Evolutionary conservation across 92 coral and sea anemone genomes (phyloP).

Genomic region (Desmophyllum pertusum): DNA sequence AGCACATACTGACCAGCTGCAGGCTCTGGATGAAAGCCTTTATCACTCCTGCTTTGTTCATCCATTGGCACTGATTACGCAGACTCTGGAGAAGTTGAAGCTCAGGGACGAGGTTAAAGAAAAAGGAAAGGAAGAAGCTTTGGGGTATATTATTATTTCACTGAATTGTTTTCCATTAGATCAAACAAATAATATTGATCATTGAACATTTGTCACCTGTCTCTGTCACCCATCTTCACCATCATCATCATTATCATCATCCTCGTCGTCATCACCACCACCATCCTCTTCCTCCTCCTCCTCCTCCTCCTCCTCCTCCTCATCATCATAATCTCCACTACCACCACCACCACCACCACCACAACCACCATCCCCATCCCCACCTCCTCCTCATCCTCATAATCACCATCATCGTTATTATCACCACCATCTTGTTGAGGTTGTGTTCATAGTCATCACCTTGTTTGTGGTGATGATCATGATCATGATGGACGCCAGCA

Average conservation of each 20-base stretch:
- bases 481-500: not conserved
- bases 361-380: not conserved
- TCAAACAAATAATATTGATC: too few relatives aligned
- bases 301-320: not conserved
- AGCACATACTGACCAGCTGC: conserved; percentile 32
- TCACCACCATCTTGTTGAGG: not conserved
- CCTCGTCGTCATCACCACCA: not conserved
- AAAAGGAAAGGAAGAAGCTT: conserved; percentile 31
- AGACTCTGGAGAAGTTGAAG: conserved; percentile 65
- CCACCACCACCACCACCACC: not conserved
- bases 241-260: not conserved
- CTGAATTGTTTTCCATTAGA: not conserved
- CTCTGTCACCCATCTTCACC: not conserved
- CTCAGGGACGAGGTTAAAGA: conserved; percentile 66
- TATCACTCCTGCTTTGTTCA: conserved; percentile 77
- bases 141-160: not conserved
- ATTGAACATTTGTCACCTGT: too few relatives aligned
- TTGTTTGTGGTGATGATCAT: not conserved
- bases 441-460: not conserved
- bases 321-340: not conserved
- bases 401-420: not conserved
- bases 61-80: conserved; percentile 59
- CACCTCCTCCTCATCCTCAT: not conserved
- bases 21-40: conserved; percentile 50
- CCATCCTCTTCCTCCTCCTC: not conserved